phyloP scores from a whole-genome alignment of 2,888 invertebrate genomes.

The Hyalella azteca region DNA sequence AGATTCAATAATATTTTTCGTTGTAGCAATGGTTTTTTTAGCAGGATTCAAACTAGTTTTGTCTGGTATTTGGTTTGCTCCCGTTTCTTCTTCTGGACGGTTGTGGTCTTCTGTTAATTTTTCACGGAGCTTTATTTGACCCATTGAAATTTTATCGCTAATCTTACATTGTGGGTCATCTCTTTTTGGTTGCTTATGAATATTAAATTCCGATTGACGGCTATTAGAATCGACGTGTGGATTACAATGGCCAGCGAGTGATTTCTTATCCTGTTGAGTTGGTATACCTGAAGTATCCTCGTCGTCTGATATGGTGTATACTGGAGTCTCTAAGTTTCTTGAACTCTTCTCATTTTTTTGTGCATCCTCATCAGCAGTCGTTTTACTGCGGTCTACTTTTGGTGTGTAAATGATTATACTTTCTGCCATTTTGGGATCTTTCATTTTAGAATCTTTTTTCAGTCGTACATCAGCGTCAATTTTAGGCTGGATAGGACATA shows the following conservation, averaged over 20 bases:
- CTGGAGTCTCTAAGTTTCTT: too few species aligned
- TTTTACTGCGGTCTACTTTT: neutral
- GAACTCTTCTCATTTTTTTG: neutral
- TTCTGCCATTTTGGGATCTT: too few species aligned
- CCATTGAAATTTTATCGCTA: neutral
- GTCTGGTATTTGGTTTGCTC: too few species aligned
- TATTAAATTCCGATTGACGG: neutral
- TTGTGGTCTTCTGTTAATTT: too few species aligned
- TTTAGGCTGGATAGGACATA: neutral
- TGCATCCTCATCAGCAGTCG: neutral
- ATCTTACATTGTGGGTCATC: neutral
- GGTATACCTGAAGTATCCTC: neutral
- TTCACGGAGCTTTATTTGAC: neutral
- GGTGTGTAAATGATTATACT: neutral
- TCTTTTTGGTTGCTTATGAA: neutral
- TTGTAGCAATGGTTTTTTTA: neutral
- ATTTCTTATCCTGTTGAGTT: neutral
- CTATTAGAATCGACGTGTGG: neutral
- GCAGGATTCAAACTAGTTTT: neutral
- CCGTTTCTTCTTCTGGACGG: too few species aligned
- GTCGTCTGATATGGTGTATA: constrained; percentile 1
- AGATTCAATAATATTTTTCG: neutral
- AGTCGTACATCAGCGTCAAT: neutral
- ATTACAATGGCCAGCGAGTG: neutral
- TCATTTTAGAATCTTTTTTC: neutral